Base-by-base conservation (phyloP, 2,113 vertebrate species). In the Oreotragus oreotragus region DNA sequence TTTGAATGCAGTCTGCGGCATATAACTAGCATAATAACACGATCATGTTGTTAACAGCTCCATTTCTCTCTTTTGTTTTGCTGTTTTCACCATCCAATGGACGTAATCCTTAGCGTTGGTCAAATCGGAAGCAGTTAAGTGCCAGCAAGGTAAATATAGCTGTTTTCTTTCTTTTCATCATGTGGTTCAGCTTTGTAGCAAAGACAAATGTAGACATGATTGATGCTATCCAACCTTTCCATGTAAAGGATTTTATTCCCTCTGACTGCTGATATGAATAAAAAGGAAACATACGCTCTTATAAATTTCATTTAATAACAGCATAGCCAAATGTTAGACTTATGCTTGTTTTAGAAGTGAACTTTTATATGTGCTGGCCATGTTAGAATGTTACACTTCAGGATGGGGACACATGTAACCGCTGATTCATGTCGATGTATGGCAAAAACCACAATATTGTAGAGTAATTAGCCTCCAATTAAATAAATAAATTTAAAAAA, bases 41-140 rank as follows among this genome's bases (percentile, higher is more conserved):
- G 2, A 55, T 62, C 33, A 12, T n/a, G 16, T 86, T 58, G 33
- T 55, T 93, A 91, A 96, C 15, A 2, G 47, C 36, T 21, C 1
- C 39, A 0, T 97, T n/a, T 96, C 92, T 96, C 1, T 55, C 81
- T n/a, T 84, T 88, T 12, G 8, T 98, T 96, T 97, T 95, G 25
- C 88, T 79, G 36, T 66, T 92, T 79, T 27, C 60, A 2, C 25
- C 53, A 15, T 53, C 33, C 13, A 2, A 79, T 79, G 98, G 97
- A 95, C 7, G 33, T 66, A 47, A 17, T 36, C 49, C 76, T 53
- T 57, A 99, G 99, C 98, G 98, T 1, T 98, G 99, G 99, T 98
- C 98, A 53, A 99, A 98, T 98, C 98, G 98, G 95, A 99, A 99
- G 96, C 98, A 96, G 36, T 45, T 98, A 96, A 98, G 97, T 96